Evolutionary conservation across 2,888 invertebrate genomes (phyloP).

Genomic region (Gandaritis pyraliata): DNA sequence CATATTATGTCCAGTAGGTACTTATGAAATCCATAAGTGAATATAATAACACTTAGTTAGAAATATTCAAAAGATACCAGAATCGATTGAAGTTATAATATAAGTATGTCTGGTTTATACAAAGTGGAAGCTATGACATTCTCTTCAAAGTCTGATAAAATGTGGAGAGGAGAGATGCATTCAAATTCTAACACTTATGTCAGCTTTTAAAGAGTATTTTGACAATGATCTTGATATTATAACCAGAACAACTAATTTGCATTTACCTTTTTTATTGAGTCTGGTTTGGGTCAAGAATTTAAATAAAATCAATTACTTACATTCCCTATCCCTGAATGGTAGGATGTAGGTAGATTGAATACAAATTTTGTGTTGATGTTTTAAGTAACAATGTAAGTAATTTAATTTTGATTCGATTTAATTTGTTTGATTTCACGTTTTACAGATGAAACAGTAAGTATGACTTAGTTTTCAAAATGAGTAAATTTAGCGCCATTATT

Average conservation of each 20-base stretch:
- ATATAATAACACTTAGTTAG: too few species aligned
- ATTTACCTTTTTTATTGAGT: slow-evolving; percentile 39
- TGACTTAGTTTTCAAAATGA: slow-evolving; percentile 25
- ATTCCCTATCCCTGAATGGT: slow-evolving; percentile 14
- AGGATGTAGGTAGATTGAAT: not conserved
- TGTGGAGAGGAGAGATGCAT: slow-evolving; percentile 39
- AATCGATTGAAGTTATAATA: too few species aligned
- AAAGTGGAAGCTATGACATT: slow-evolving; percentile 45
- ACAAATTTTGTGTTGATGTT: not conserved
- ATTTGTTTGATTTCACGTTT: slow-evolving; percentile 34
- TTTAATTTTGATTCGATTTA: not conserved
- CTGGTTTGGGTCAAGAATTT: slow-evolving; percentile 24
- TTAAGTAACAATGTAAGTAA: not conserved
- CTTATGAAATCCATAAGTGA: too few species aligned
- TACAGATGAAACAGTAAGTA: slow-evolving; percentile 61
- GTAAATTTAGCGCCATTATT: slow-evolving; percentile 76
- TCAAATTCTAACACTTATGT: slow-evolving; percentile 35
- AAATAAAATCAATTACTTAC: slow-evolving; percentile 28
- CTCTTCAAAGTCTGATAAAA: slow-evolving; percentile 37
- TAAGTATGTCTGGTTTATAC: slow-evolving; percentile 44
- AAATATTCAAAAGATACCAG: too few species aligned
- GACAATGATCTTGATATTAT: slow-evolving; percentile 46
- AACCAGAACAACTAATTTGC: slow-evolving; percentile 33
- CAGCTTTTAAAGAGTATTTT: slow-evolving; percentile 33
- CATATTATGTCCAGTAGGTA: too few species aligned